These are phyloP conservation scores for Phengaris alcon DNA, from an alignment of 2,888 invertebrate genomes.

Conservation along the genomic window DNA sequence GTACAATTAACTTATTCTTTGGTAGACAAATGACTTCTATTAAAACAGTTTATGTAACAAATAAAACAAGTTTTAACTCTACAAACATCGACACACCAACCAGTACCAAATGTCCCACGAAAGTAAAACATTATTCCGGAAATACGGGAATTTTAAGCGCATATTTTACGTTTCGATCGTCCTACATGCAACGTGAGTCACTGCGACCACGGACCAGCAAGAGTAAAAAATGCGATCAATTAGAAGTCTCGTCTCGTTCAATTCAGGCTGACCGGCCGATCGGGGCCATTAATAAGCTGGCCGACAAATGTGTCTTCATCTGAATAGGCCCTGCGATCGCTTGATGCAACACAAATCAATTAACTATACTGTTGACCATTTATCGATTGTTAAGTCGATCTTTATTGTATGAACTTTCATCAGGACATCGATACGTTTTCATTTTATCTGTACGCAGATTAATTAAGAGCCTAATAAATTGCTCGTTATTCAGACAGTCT, in stretches of 20 bases:
- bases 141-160: slow-evolving; percentile 9
- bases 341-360: slow-evolving; percentile 24
- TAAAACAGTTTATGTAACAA: no score
- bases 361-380: neutral
- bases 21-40: no score
- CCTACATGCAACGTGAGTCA: slow-evolving; percentile 42
- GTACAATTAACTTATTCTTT: no score
- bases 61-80: neutral
- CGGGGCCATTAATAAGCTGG: slow-evolving; percentile 43
- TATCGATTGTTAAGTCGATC: slow-evolving; percentile 19
- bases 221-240: slow-evolving; percentile 48
- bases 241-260: slow-evolving; percentile 52
- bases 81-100: neutral
- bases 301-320: slow-evolving; percentile 58
- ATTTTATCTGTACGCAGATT: neutral
- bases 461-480: no score
- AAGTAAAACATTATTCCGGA: neutral
- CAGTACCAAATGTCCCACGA: slow-evolving; percentile 1
- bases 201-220: slow-evolving; percentile 34
- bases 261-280: slow-evolving; percentile 47
- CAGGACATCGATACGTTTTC: neutral
- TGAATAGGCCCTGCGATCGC: slow-evolving; percentile 39
- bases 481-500: no score
- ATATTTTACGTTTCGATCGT: slow-evolving; percentile 17
- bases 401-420: slow-evolving; percentile 23